These are phyloP conservation scores for Drosophila cracens DNA, from an alignment of 2,888 invertebrate species.

Conservation along the genomic window DNA sequence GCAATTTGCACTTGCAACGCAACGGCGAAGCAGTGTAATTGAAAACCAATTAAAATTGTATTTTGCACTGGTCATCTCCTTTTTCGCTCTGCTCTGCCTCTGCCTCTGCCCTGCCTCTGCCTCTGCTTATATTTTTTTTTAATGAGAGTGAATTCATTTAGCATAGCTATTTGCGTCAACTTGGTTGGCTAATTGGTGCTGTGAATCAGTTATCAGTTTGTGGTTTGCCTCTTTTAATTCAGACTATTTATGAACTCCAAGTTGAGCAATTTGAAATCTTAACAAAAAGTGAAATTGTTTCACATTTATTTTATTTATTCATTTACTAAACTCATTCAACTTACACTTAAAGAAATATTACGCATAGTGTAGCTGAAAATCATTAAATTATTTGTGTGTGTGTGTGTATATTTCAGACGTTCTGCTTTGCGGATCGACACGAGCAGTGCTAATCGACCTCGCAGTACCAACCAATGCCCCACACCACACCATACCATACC, in stretches of 20 bases:
- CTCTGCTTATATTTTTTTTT: background rate
- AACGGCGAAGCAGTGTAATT: constrained; percentile 9
- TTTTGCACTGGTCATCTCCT: background rate
- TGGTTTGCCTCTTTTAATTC: no score
- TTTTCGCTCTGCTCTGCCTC: background rate
- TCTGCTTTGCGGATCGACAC: background rate
- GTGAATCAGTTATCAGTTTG: no score
- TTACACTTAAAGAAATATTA: background rate
- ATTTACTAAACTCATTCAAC: no score
- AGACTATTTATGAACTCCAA: no score
- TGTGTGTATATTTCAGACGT: background rate
- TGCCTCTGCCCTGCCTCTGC: no score
- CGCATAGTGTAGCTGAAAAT: background rate
- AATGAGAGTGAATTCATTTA: background rate
- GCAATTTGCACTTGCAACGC: constrained; percentile 15
- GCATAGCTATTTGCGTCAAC: background rate
- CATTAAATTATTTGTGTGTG: background rate
- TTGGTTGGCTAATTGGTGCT: no score
- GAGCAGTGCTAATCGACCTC: constrained; percentile 25
- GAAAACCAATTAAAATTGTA: background rate
- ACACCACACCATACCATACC: background rate
- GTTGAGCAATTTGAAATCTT: background rate
- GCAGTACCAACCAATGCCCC: background rate
- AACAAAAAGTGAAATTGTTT: no score
- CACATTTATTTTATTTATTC: no score